phyloP scores from a whole-genome alignment of 2,797 vertebrate species.

The Dallia pectoralis region DNA sequence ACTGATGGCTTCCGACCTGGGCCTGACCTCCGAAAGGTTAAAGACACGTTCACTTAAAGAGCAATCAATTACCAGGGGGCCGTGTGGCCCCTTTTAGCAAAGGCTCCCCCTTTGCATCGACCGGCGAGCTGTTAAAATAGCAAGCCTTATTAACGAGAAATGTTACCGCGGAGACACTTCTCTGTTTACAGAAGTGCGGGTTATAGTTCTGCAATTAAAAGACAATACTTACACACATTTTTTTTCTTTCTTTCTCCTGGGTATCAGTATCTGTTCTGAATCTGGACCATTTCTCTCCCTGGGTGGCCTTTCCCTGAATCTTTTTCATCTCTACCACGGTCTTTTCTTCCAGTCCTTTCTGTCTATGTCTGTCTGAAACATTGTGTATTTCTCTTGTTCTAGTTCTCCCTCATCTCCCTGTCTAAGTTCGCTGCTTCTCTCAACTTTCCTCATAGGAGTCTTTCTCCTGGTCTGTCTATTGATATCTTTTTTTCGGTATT shows the following conservation, averaged over 20 bases:
- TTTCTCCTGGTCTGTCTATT: conserved; percentile 8
- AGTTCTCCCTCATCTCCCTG: conserved; percentile 25
- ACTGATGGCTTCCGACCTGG: conserved; percentile 77
- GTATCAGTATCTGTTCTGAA: conserved; percentile 26
- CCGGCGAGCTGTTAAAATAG: conserved; percentile 35
- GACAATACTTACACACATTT: conserved; percentile 59
- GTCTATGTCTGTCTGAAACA: conserved; percentile 8
- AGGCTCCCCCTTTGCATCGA: conserved; percentile 37
- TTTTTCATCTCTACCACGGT: conserved; percentile 8
- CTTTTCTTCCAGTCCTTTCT: conserved; percentile 29
- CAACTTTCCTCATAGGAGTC: not conserved
- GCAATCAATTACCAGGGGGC: conserved; percentile 77
- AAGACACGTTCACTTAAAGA: conserved; percentile 82
- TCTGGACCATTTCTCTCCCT: conserved; percentile 8
- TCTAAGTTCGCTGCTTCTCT: conserved; percentile 15
- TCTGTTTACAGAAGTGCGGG: conserved; percentile 53
- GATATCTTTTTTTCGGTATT: not conserved
- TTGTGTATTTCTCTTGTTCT: conserved; percentile 5
- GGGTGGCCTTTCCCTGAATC: not conserved
- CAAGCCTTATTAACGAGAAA: conserved; percentile 71
- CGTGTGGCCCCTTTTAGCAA: conserved; percentile 72
- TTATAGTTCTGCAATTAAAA: conserved; percentile 66
- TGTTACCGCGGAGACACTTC: conserved; percentile 59
- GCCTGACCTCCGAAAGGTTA: conserved; percentile 81
- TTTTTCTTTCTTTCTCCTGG: conserved; percentile 6